These are phyloP conservation scores for Epizoanthus ramosus DNA, from an alignment of 92 coral and sea anemone species.

Conservation along the genomic window DNA sequence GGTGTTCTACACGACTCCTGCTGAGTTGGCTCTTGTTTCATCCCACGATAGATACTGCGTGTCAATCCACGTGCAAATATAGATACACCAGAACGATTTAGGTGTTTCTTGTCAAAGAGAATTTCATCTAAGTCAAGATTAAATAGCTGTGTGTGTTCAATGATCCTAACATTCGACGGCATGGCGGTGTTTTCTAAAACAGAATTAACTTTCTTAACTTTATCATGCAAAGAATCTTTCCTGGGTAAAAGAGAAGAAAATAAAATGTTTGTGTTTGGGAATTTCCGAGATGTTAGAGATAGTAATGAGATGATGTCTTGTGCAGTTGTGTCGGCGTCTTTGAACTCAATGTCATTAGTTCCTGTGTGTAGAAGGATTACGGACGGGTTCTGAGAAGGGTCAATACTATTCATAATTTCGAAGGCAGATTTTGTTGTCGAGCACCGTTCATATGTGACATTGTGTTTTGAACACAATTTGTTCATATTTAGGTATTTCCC, in stretches of 20 bases:
- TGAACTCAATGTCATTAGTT: slow-evolving; percentile 27
- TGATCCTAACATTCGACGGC: not conserved
- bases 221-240: not conserved
- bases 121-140: slow-evolving; percentile 11
- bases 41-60: slow-evolving; percentile 3
- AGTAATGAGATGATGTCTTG: not conserved
- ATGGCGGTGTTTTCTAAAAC: not conserved
- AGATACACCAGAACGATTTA: slow-evolving; percentile 23
- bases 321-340: not conserved
- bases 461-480: slow-evolving; percentile 9
- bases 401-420: too few species aligned
- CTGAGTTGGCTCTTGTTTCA: not conserved
- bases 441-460: slow-evolving; percentile 1
- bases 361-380: too few species aligned
- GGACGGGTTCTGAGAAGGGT: not conserved
- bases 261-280: slow-evolving; percentile 11
- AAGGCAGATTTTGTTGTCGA: too few species aligned
- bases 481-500: slow-evolving; percentile 9
- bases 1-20: too few species aligned
- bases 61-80: slow-evolving; percentile 21
- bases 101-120: slow-evolving; percentile 22
- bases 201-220: not conserved
- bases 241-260: slow-evolving; percentile 19
- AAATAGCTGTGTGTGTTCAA: slow-evolving; percentile 15
- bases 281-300: not conserved